A percentile compares a stretch with the other conserved stretches of the same genome.
These are phyloP conservation scores for Melanargia galathea DNA, from an alignment of 2,888 invertebrate genomes.

Conservation along the genomic window DNA sequence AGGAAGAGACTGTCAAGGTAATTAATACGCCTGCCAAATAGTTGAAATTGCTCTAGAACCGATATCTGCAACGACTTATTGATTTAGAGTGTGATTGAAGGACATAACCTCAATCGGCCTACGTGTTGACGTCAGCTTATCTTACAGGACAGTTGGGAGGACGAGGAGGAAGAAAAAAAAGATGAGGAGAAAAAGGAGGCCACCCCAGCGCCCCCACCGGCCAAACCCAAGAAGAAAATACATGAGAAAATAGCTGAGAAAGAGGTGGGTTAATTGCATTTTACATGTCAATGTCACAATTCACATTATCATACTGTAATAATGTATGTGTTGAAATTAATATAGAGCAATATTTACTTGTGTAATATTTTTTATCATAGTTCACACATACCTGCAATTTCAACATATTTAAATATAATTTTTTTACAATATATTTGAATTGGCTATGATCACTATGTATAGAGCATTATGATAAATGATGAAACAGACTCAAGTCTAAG, in stretches of 20 bases:
- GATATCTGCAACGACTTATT: constrained; percentile 6
- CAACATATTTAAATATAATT: not conserved
- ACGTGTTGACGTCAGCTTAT: constrained; percentile 73
- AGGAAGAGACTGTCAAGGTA: constrained; percentile 93
- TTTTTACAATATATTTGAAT: not conserved
- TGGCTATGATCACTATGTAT: no score
- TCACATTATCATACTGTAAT: not conserved
- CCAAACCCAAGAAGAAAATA: constrained; percentile 88
- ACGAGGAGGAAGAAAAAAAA: constrained; percentile 92
- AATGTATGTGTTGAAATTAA: constrained; percentile 6
- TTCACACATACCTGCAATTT: not conserved
- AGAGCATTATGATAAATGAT: no score
- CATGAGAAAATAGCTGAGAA: constrained; percentile 93
- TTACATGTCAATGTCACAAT: constrained; percentile 26
- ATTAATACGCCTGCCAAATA: constrained; percentile 62
- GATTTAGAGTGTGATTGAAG: constrained; percentile 27
- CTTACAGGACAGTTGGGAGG: constrained; percentile 96
- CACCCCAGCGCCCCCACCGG: constrained; percentile 75
- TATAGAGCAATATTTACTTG: not conserved
- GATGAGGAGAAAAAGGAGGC: constrained; percentile 87
- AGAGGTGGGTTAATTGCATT: constrained; percentile 82
- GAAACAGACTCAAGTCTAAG: no score
- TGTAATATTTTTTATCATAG: constrained; percentile 9
- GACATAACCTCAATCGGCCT: constrained; percentile 71
- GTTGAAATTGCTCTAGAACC: constrained; percentile 37